Conservation (phyloP, 2,888 invertebrate genomes). For the Chrysina gloriosa region DNA sequence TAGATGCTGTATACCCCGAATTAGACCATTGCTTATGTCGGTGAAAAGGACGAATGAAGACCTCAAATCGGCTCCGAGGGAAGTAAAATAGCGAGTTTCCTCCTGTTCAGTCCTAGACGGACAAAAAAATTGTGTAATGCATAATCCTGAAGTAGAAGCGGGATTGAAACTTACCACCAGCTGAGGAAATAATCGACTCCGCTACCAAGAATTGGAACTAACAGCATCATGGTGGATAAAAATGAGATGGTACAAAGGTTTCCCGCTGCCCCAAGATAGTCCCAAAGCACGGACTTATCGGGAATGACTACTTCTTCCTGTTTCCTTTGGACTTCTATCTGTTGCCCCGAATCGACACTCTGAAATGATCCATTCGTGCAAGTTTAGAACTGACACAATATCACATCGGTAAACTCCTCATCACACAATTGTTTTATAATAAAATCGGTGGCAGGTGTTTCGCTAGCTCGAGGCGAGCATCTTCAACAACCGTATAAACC, state of each 20-base stretch:
- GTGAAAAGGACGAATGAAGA: not conserved
- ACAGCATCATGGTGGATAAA: slow-evolving; percentile 40
- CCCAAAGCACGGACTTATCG: slow-evolving; percentile 40
- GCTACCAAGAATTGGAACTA: slow-evolving; percentile 47
- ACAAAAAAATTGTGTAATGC: not conserved
- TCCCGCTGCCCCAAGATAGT: slow-evolving; percentile 49
- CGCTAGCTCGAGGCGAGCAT: no score
- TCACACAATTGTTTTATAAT: no score
- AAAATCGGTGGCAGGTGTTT: no score
- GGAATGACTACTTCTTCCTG: slow-evolving; percentile 47
- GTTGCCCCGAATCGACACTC: slow-evolving; percentile 48
- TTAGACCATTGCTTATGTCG: slow-evolving; percentile 17
- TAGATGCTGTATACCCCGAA: slow-evolving; percentile 2
- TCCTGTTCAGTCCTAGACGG: slow-evolving; percentile 58
- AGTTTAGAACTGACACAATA: no score
- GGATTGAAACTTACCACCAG: slow-evolving; percentile 44
- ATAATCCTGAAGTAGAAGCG: not conserved
- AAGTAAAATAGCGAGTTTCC: slow-evolving; percentile 42
- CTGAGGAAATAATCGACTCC: slow-evolving; percentile 49
- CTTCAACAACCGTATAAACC: no score
- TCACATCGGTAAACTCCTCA: no score
- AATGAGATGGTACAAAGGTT: slow-evolving; percentile 43
- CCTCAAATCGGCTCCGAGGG: not conserved
- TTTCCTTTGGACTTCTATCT: slow-evolving; percentile 47
- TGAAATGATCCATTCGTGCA: no score